Evolutionary conservation across 2,888 invertebrate species (phyloP).

Genomic region (Lepetodrilus schrolli): DNA sequence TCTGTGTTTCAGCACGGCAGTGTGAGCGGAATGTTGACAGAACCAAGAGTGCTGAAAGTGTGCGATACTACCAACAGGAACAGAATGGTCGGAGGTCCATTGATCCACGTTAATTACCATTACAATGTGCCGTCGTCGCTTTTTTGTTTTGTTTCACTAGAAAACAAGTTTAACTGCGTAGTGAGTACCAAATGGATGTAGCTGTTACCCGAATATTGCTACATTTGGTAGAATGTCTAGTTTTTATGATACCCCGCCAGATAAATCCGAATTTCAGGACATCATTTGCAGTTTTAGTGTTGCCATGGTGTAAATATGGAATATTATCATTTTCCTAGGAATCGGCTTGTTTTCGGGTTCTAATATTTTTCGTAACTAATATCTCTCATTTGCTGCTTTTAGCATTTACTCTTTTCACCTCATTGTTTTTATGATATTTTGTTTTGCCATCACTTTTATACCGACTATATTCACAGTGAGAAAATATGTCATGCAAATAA

Average conservation of each 20-base stretch:
- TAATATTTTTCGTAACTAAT: too few species aligned
- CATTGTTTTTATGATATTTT: background rate
- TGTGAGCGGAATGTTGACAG: background rate
- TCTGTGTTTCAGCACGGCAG: background rate
- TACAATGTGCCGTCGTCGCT: background rate
- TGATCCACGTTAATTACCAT: too few species aligned
- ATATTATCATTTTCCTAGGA: background rate
- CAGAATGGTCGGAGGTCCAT: background rate
- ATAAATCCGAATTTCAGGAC: too few species aligned
- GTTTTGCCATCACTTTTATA: constrained; percentile 15
- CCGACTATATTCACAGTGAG: background rate
- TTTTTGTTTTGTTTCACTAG: too few species aligned
- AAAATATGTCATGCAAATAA: constrained; percentile 7
- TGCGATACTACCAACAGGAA: background rate
- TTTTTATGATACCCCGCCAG: too few species aligned
- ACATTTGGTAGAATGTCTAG: too few species aligned
- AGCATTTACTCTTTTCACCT: background rate
- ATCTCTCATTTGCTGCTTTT: background rate
- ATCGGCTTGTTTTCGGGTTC: too few species aligned
- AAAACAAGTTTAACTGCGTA: too few species aligned
- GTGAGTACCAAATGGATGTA: too few species aligned
- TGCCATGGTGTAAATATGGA: background rate
- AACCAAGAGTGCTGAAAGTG: background rate
- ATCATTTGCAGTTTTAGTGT: background rate
- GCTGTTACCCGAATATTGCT: too few species aligned